Conservation (phyloP, 2,888 invertebrate genomes). For the Horisme vitalbata region DNA sequence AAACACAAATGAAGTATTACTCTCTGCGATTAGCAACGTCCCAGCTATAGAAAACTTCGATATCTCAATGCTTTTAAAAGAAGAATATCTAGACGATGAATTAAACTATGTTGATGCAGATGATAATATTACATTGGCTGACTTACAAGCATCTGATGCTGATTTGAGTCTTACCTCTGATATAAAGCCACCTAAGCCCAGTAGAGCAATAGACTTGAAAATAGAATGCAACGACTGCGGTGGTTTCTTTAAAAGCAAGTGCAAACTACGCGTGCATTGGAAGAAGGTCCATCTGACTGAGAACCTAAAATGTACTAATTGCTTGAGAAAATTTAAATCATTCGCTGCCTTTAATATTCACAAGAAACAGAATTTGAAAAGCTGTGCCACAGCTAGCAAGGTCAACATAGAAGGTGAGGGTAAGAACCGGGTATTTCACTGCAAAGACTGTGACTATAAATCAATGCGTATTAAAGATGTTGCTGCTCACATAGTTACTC, state of each 20-base stretch:
- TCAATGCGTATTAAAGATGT: slow-evolving; percentile 52
- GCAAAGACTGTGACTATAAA: slow-evolving; percentile 56
- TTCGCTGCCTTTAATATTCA: slow-evolving; percentile 36
- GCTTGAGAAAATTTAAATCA: slow-evolving; percentile 40
- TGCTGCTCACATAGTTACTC: slow-evolving; percentile 49
- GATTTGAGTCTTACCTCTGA: not conserved
- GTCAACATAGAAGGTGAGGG: slow-evolving; percentile 31
- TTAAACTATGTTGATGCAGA: not conserved
- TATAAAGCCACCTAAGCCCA: slow-evolving; percentile 21
- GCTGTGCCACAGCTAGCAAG: slow-evolving; percentile 20
- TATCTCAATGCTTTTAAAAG: slow-evolving; percentile 4
- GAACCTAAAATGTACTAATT: slow-evolving; percentile 41
- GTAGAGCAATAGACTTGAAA: slow-evolving; percentile 42
- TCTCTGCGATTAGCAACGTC: slow-evolving; percentile 21
- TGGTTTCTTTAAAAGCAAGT: slow-evolving; percentile 49
- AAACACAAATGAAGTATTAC: slow-evolving; percentile 50
- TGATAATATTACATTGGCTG: slow-evolving; percentile 11
- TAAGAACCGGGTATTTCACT: slow-evolving; percentile 27
- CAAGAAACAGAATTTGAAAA: slow-evolving; percentile 19
- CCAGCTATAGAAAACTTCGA: not conserved
- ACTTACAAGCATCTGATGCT: slow-evolving; percentile 1
- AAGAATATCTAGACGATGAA: slow-evolving; percentile 16
- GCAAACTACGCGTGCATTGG: slow-evolving; percentile 56
- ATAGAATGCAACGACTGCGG: slow-evolving; percentile 57
- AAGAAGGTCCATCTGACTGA: slow-evolving; percentile 44